Evolutionary conservation across 64 coral and sea anemone species (phyloP).

Genomic region (Cladopsammia gracilis): DNA sequence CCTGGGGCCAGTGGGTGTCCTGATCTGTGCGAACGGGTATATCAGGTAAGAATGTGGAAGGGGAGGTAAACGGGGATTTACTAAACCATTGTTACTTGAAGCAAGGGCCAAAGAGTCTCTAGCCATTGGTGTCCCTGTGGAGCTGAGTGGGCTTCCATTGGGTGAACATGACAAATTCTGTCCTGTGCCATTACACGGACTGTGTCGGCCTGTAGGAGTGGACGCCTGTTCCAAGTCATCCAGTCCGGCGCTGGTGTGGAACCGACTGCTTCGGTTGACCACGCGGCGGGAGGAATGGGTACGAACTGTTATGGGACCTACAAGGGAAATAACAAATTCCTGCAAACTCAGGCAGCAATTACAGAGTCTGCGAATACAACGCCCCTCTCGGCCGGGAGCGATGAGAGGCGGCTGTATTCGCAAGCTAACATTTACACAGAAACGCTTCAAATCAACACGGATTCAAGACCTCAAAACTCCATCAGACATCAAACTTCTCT

Average conservation of each 20-base stretch:
- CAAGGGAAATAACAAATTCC: neutral
- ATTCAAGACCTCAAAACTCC: too few species aligned
- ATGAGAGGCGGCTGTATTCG: too few species aligned
- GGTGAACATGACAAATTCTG: slow-evolving; percentile 79
- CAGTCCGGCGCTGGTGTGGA: slow-evolving; percentile 95
- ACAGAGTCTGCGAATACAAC: too few species aligned
- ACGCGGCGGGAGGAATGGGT: slow-evolving; percentile 93
- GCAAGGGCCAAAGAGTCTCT: slow-evolving; percentile 80
- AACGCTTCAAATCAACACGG: too few species aligned
- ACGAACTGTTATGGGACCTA: slow-evolving; percentile 92
- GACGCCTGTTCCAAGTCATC: slow-evolving; percentile 85
- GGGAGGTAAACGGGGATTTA: slow-evolving; percentile 94
- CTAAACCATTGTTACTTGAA: slow-evolving; percentile 89
- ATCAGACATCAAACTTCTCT: too few species aligned
- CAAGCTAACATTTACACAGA: too few species aligned
- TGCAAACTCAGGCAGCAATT: too few species aligned
- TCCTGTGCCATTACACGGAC: slow-evolving; percentile 54
- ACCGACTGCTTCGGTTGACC: slow-evolving; percentile 97
- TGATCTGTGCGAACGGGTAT: slow-evolving; percentile 86
- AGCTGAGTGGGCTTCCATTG: slow-evolving; percentile 84
- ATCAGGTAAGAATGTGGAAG: slow-evolving; percentile 87
- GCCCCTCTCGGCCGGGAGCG: too few species aligned
- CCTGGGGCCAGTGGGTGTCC: slow-evolving; percentile 75
- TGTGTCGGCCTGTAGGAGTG: slow-evolving; percentile 49
- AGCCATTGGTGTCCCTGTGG: slow-evolving; percentile 46